Evolutionary conservation across 2,797 vertebrate species (phyloP), one percentile per base, ranked within the genome.

Genomic region (Synanceia verrucosa): DNA sequence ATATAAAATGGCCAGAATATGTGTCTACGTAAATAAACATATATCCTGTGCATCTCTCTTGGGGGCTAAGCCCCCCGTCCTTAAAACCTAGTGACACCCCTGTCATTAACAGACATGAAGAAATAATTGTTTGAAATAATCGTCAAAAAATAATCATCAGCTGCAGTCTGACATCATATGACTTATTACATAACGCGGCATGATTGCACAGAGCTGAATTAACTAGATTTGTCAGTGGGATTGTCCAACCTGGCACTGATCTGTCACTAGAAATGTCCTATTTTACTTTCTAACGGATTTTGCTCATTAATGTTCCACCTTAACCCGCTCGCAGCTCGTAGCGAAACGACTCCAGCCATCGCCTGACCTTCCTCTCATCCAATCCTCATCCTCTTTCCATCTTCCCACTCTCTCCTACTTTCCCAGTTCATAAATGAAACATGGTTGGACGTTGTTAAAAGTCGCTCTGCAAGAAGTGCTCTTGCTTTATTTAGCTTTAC

Each of bases 391-490:
- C 41, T 28, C 50, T 21, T 21, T 21, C 10, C n/a, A 14, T 56
- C 28, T 18, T 13, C 23, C 9, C 19, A n/a, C 44, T 19, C 46
- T n/a, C 53, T 39, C 33, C 11, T 11, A 2, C 39, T 44, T 36
- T 44, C 6, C 11, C 48, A 18, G 36, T 58, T 90, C 83, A 90
- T 91, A 78, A 91, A 91, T 86, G 61, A 89, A 89, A 86, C 81
- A 91, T 88, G 2, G 28, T 10, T 36, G 64, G 21, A 43, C 4
- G 57, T 68, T 78, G 76, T 73, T 84, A 69, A 83, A 76, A 84
- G 61, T 74, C 76, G 46, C 70, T 39, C 23, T 60, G 19, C 64
- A 81, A 86, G 82, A 81, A 86, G 82, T 69, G 65, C 81, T 82
- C 44, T 63, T 29, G 16, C 65, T 86, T 87, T 73, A 70, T 76